These are phyloP conservation scores for Cataglyphis livida DNA, from an alignment of 2,888 invertebrate genomes.

Conservation along the genomic window DNA sequence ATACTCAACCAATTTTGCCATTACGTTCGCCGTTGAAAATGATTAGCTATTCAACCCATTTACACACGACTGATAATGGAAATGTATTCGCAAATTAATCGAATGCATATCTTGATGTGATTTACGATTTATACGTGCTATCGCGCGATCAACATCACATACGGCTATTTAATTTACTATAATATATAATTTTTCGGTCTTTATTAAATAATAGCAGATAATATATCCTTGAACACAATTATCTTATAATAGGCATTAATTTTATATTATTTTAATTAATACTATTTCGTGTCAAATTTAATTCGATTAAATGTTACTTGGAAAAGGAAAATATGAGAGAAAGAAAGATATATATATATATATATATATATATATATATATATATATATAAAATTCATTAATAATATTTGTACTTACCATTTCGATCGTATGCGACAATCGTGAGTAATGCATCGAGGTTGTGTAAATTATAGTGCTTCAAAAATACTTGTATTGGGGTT, in stretches of 20 bases:
- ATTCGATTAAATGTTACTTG: slow-evolving; percentile 16
- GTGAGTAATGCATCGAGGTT: slow-evolving; percentile 86
- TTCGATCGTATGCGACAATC: slow-evolving; percentile 86
- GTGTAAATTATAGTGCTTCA: slow-evolving; percentile 85
- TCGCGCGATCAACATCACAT: slow-evolving; percentile 30
- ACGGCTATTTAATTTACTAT: slow-evolving; percentile 47
- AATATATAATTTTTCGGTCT: slow-evolving; percentile 45
- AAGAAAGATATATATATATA: background rate
- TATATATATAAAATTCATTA: slow-evolving; percentile 2
- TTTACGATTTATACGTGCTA: slow-evolving; percentile 29
- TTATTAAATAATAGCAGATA: background rate
- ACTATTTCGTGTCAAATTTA: slow-evolving; percentile 22
- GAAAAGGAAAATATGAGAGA: slow-evolving; percentile 22
- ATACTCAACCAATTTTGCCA: slow-evolving; percentile 40
- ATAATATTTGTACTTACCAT: slow-evolving; percentile 84
- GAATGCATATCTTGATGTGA: slow-evolving; percentile 41
- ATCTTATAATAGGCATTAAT: slow-evolving; percentile 29
- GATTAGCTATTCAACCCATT: slow-evolving; percentile 44
- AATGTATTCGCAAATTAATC: slow-evolving; percentile 46
- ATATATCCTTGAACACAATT: slow-evolving; percentile 17
- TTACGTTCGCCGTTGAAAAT: slow-evolving; percentile 26
- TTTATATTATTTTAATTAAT: slow-evolving; percentile 48
- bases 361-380: background rate
- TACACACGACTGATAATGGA: slow-evolving; percentile 39
- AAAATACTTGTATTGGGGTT: slow-evolving; percentile 81